phyloP scores from a whole-genome alignment of 2,888 invertebrate genomes.

The Hesperia comma region DNA sequence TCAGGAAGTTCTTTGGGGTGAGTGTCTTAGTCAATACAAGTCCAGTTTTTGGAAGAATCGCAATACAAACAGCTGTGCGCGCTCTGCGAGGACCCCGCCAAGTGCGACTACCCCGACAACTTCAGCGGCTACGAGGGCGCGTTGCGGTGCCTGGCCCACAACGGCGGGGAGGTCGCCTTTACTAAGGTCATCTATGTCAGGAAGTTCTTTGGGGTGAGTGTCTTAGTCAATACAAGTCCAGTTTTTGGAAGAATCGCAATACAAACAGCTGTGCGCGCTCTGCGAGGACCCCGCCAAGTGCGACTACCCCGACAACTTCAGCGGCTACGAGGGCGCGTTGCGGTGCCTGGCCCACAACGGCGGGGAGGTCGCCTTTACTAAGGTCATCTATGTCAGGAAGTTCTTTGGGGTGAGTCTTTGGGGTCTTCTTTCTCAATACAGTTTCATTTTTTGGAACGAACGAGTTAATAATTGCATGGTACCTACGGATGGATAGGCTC shows the following conservation, averaged over 20 bases:
- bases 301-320: conserved; percentile 92
- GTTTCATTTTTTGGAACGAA: no score
- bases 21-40: conserved; percentile 47
- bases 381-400: conserved; percentile 90
- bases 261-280: conserved; percentile 90
- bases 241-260: conserved; percentile 64
- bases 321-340: conserved; percentile 94
- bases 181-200: conserved; percentile 92
- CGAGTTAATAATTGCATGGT: no score
- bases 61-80: conserved; percentile 91
- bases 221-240: background rate
- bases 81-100: conserved; percentile 89
- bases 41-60: no score
- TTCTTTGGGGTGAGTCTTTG: conserved; percentile 90
- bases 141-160: conserved; percentile 90
- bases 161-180: conserved; percentile 93
- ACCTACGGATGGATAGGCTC: no score
- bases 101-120: conserved; percentile 92
- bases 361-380: conserved; percentile 94
- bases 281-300: conserved; percentile 91
- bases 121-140: conserved; percentile 95
- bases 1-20: conserved; percentile 91
- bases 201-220: conserved; percentile 89
- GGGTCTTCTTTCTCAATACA: background rate
- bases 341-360: conserved; percentile 91